Conservation (phyloP, 2,888 invertebrate genomes). For the Auanema sp. region DNA sequence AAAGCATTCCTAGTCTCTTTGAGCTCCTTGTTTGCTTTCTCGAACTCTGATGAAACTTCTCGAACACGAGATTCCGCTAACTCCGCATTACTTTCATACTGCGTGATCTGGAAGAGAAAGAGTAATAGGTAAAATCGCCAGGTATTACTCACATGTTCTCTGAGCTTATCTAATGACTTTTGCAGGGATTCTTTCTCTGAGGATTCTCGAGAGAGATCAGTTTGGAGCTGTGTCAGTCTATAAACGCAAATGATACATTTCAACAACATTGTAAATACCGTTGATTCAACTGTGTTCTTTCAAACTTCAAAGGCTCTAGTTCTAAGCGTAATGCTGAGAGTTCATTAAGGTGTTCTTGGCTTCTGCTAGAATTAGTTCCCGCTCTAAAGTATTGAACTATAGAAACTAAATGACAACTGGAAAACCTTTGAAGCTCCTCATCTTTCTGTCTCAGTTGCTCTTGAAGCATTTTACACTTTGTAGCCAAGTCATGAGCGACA, state of each 20-base stretch:
- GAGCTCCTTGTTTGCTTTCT: neutral
- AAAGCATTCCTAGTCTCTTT: conserved; percentile 13
- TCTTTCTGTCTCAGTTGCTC: conserved; percentile 24
- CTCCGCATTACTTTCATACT: too few species aligned
- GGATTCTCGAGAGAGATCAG: too few species aligned
- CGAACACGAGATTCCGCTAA: too few species aligned
- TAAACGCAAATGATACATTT: too few species aligned
- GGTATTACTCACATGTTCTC: too few species aligned
- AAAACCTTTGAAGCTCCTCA: conserved; percentile 23
- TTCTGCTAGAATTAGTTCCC: neutral
- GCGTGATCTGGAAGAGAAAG: too few species aligned
- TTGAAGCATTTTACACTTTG: conserved; percentile 29
- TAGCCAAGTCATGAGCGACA: conserved; percentile 34
- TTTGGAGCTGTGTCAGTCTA: too few species aligned
- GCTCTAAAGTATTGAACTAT: conserved; percentile 4
- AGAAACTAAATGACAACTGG: conserved; percentile 7
- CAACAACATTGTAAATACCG: too few species aligned
- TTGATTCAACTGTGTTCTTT: neutral
- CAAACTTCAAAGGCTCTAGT: neutral
- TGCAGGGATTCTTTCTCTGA: too few species aligned
- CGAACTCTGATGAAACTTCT: neutral
- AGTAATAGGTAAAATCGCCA: too few species aligned
- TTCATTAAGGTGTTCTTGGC: neutral
- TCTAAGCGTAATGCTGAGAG: neutral
- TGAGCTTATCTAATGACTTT: too few species aligned